Evolutionary conservation across 2,797 vertebrate genomes (phyloP).

Genomic region (Crax fasciolata): DNA sequence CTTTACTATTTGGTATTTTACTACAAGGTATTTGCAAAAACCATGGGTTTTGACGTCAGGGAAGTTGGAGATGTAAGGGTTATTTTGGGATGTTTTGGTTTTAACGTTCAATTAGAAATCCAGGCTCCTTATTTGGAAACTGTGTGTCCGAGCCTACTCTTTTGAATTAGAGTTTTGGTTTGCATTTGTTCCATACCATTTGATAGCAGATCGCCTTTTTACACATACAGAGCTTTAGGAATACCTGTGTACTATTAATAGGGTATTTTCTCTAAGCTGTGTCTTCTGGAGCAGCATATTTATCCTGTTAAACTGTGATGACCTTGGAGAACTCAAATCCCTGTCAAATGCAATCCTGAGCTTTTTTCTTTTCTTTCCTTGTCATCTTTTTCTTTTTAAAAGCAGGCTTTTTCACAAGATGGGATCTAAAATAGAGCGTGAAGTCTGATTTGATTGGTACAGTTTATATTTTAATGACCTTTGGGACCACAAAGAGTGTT

Average conservation of each 20-base stretch:
- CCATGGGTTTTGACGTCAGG: neutral
- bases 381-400: neutral
- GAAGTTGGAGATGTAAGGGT: neutral
- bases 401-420: neutral
- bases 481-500: neutral
- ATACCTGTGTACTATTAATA: neutral
- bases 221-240: neutral
- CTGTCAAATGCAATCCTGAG: neutral
- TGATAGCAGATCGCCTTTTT: neutral
- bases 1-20: neutral
- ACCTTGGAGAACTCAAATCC: neutral
- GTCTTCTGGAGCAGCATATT: neutral
- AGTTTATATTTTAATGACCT: neutral
- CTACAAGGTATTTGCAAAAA: neutral
- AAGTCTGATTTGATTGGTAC: neutral
- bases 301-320: neutral
- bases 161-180: neutral
- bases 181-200: neutral
- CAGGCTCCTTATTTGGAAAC: neutral
- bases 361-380: neutral
- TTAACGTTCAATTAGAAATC: neutral
- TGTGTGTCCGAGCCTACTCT: neutral
- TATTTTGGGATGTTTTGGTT: neutral
- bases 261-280: neutral
- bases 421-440: neutral